Evolutionary conservation across 2,888 invertebrate genomes (phyloP).

Genomic region (Diabrotica balteata): DNA sequence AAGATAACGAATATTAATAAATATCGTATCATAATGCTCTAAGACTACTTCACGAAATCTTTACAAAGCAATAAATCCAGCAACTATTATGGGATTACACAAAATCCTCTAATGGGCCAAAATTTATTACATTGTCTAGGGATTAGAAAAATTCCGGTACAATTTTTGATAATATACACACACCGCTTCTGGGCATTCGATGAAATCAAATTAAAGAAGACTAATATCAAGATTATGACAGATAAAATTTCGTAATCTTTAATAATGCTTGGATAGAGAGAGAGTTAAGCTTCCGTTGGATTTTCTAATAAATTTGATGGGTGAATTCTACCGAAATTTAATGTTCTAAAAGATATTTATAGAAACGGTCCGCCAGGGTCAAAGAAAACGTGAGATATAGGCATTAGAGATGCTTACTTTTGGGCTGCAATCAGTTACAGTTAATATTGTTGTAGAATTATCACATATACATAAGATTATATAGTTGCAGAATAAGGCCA

Average conservation of each 20-base stretch:
- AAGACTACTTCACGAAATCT: constrained; percentile 20
- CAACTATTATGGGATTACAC: constrained; percentile 20
- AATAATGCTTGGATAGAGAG: constrained; percentile 22
- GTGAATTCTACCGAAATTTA: not conserved
- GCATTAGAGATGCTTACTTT: too few relatives aligned
- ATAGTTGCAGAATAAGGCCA: too few relatives aligned
- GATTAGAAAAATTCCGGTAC: constrained; percentile 22
- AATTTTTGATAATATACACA: constrained; percentile 15
- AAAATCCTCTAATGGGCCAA: constrained; percentile 23
- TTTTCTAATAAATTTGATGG: constrained; percentile 21
- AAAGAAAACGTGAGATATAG: not conserved
- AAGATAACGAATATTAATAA: constrained; percentile 1
- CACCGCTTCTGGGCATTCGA: not conserved
- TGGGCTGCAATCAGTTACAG: too few relatives aligned
- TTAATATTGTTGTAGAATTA: too few relatives aligned
- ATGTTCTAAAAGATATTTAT: not conserved
- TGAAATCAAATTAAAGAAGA: constrained; percentile 17
- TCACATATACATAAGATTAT: too few relatives aligned
- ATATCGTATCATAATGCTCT: constrained; percentile 18
- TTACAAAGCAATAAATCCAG: constrained; percentile 18
- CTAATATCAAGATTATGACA: constrained; percentile 28
- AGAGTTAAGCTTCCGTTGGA: constrained; percentile 21
- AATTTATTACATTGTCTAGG: constrained; percentile 27
- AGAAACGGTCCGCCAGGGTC: not conserved
- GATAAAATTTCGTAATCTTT: constrained; percentile 24